Evolutionary conservation across 2,888 invertebrate species (phyloP), one percentile per base, ranked within the genome.

Genomic region (Thymelicus lineola): DNA sequence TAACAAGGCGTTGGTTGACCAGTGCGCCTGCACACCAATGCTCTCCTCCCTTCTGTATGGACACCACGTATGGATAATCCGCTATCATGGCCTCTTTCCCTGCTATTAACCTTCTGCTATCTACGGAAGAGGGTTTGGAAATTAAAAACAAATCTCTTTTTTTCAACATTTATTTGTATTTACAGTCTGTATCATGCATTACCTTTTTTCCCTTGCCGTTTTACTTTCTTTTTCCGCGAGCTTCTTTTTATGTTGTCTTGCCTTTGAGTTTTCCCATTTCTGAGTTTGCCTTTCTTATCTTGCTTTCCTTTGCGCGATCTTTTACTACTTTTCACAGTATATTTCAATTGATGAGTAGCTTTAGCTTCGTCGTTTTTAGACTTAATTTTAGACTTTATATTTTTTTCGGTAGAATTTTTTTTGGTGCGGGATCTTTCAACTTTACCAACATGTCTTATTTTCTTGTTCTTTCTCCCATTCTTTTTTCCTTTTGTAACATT

Each of bases 11-110:
- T 6, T 79, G 89, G 70, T 90, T 92, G 20, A 93, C 81, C 38
- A 93, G 66, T 5, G 93, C 90, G 1, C 93, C 93, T 0, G 89
- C 76, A 73, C 93, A 93, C 93, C 93, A 93, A 71, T 93, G 93
- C 73, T 86, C 79, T 0, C 73, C 71, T 5, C 82, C 74, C 73
- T 91, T 92, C 75, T 90, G 91, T 45, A 93, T 90, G 5, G 93
- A 91, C 15, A 92, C 85, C 73, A 86, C 84, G 75, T 91, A 93
- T 1, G 93, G 93, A 66, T 87, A 93, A 53, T 89, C 84, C 61
- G 87, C 88, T 55, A 91, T 89, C 66, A 76, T 15, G 0, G 88
- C 90, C 64, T 93, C 89, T 70, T 76, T 82, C 7, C 82, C 87
- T 5, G 86, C 82, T 72, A 87, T 88, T 74, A 93, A 77, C 64